Conservation (phyloP, 2,888 invertebrate species). For the Anticlea derivata region DNA sequence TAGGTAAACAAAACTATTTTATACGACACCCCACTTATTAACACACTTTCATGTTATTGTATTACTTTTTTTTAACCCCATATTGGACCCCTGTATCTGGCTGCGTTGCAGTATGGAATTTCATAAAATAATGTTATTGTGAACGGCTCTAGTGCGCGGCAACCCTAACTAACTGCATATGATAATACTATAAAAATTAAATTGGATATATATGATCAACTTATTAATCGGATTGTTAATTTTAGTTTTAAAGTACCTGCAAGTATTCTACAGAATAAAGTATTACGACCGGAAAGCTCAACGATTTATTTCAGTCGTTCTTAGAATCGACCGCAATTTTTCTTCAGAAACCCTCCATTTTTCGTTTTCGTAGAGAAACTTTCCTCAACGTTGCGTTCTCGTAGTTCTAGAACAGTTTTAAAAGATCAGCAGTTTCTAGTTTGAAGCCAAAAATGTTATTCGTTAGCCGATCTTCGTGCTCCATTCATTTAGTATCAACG, state of each 20-base stretch:
- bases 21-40: too few species aligned
- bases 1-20: too few species aligned
- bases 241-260: too few species aligned
- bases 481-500: too few species aligned
- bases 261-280: background rate
- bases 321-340: conserved; percentile 15
- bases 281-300: background rate
- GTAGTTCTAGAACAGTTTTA: background rate
- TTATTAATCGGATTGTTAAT: conserved; percentile 10
- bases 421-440: background rate
- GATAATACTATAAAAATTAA: too few species aligned
- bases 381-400: background rate
- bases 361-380: conserved; percentile 10
- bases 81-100: too few species aligned
- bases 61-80: too few species aligned
- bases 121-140: too few species aligned
- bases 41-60: too few species aligned
- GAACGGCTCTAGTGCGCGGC: too few species aligned
- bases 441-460: background rate
- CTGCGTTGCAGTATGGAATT: too few species aligned
- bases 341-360: conserved; percentile 23
- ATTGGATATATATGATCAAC: conserved; percentile 13
- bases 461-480: background rate
- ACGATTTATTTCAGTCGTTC: conserved; percentile 19
- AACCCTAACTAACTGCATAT: too few species aligned